Percentiles rank a stretch among this genome's conserved stretches.
Conservation (phyloP, 2,888 invertebrate genomes). For the Leucophenga maculata region DNA sequence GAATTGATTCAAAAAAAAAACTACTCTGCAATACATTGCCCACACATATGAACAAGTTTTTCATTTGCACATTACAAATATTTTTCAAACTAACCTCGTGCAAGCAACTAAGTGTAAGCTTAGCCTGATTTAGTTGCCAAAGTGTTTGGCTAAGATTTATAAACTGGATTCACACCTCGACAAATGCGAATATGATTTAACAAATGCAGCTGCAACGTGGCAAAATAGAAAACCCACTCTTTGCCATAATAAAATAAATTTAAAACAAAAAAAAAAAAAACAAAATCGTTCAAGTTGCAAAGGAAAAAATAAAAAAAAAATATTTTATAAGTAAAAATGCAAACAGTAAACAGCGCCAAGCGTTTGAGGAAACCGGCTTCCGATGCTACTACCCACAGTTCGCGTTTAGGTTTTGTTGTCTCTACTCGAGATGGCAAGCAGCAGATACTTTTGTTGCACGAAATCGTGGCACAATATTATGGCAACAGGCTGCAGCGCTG, state of each 20-base stretch:
- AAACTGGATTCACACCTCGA: too few species aligned
- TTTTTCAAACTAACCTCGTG: too few species aligned
- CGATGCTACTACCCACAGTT: slow-evolving; percentile 4
- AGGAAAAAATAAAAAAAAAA: background rate
- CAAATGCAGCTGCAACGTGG: background rate
- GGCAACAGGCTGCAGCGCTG: slow-evolving; percentile 16
- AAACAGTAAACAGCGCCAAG: slow-evolving; percentile 1
- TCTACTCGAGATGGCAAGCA: background rate
- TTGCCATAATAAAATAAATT: background rate
- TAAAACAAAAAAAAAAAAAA: background rate
- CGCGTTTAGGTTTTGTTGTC: background rate
- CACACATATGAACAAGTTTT: too few species aligned
- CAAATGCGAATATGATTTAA: background rate
- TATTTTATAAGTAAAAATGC: background rate
- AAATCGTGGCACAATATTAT: background rate
- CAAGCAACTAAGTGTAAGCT: too few species aligned
- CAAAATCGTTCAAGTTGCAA: background rate
- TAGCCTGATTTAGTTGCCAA: too few species aligned
- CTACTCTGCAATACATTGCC: too few species aligned
- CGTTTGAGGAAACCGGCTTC: slow-evolving; percentile 2
- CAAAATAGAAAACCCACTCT: too few species aligned
- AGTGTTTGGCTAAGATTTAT: too few species aligned
- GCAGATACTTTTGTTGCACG: background rate
- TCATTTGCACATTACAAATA: too few species aligned
- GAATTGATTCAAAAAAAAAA: too few species aligned